Conservation (phyloP, 2,888 invertebrate genomes). For the Zaprionus lineosus region DNA sequence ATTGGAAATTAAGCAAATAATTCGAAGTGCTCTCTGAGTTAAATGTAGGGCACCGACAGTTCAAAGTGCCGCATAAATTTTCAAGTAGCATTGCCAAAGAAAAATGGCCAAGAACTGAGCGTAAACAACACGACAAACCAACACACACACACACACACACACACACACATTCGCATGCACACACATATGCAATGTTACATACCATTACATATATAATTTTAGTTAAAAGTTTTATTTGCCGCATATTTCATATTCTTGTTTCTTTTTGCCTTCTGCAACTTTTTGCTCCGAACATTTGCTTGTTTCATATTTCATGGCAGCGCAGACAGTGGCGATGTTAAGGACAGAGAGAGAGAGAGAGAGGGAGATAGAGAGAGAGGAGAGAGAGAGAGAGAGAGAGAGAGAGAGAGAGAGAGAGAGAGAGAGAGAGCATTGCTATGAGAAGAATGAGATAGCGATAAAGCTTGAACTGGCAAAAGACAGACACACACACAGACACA, state of each 20-base stretch:
- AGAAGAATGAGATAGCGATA: too few species aligned
- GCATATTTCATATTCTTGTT: conserved; percentile 74
- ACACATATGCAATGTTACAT: conserved; percentile 23
- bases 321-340: conserved; percentile 44
- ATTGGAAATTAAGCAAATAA: not conserved
- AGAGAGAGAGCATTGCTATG: conserved; percentile 5
- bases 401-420: not conserved
- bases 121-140: conserved; percentile 70
- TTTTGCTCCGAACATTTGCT: conserved; percentile 67
- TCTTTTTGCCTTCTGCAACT: conserved; percentile 53
- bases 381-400: not conserved
- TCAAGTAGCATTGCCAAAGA: conserved; percentile 39
- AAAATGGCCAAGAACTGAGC: conserved; percentile 64
- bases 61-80: conserved; percentile 50
- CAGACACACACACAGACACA: not conserved
- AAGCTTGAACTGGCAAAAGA: too few species aligned
- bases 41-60: conserved; percentile 44
- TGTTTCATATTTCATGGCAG: conserved; percentile 73
- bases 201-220: conserved; percentile 76
- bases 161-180: conserved; percentile 4
- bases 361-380: conserved; percentile 8
- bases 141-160: conserved; percentile 29
- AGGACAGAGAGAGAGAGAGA: conserved; percentile 22
- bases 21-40: not conserved
- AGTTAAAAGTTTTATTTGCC: conserved; percentile 78